Conservation (phyloP, 2,113 vertebrate species). For the Phrynosoma platyrhinos region DNA sequence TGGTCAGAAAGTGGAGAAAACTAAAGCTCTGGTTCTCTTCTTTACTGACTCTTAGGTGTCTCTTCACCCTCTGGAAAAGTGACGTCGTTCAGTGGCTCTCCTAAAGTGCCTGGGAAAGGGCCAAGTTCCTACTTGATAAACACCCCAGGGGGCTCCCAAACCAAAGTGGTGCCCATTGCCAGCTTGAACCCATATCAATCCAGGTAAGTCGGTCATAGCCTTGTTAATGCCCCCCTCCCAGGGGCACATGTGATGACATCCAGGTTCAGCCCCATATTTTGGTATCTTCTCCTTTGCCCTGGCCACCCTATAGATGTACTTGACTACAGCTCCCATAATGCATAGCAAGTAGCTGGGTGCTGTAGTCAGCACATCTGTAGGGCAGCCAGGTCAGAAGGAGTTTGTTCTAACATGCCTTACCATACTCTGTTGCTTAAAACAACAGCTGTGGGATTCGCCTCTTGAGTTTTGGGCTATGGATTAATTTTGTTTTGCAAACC, state of each 20-base stretch:
- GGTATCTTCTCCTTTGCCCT: too few species aligned
- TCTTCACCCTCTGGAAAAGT: constrained; percentile 60
- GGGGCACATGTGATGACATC: background rate
- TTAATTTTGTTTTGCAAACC: constrained; percentile 23
- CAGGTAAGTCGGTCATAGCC: constrained; percentile 84
- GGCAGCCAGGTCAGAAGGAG: too few species aligned
- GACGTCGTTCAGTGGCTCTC: constrained; percentile 74
- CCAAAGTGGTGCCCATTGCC: constrained; percentile 93
- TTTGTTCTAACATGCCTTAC: too few species aligned
- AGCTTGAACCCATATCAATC: constrained; percentile 97
- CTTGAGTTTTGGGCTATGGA: constrained; percentile 15
- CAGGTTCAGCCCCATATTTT: background rate
- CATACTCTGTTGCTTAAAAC: background rate
- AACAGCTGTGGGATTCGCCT: constrained; percentile 5
- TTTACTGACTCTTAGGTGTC: constrained; percentile 42
- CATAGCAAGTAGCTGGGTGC: background rate
- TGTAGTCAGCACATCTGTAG: too few species aligned
- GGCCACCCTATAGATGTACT: background rate
- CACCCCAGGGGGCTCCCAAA: constrained; percentile 84
- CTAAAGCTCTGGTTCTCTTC: too few species aligned
- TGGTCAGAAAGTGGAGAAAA: too few species aligned
- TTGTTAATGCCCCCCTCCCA: background rate
- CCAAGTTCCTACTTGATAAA: constrained; percentile 63
- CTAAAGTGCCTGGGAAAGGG: constrained; percentile 16
- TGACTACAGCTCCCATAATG: background rate